A percentile compares a stretch with the other conserved stretches of the same genome.
phyloP scores from a whole-genome alignment of 2,888 invertebrate genomes.

The Craniophora ligustri region DNA sequence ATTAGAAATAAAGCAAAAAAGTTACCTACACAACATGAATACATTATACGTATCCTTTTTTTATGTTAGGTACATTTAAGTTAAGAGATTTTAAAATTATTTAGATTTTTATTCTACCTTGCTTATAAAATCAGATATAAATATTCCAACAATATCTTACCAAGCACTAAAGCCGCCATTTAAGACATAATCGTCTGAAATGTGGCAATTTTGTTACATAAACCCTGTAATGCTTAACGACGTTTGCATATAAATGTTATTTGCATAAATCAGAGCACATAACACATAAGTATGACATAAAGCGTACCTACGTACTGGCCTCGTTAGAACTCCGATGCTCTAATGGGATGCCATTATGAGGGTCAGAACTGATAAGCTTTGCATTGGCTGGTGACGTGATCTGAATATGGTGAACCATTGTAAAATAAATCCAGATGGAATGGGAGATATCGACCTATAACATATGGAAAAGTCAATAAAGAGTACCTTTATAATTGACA shows the following conservation, averaged over 20 bases:
- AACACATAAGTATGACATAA: slow-evolving; percentile 42
- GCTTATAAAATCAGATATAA: too few species aligned
- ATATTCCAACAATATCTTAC: not conserved
- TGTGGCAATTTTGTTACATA: slow-evolving; percentile 45
- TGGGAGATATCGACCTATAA: not conserved
- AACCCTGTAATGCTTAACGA: slow-evolving; percentile 29
- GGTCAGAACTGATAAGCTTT: slow-evolving; percentile 63
- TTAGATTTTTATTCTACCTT: too few species aligned
- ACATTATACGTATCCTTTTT: too few species aligned
- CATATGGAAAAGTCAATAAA: too few species aligned
- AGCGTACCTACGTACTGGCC: slow-evolving; percentile 45
- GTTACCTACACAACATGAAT: too few species aligned
- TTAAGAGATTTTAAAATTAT: too few species aligned
- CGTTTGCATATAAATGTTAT: slow-evolving; percentile 41
- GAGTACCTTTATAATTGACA: too few species aligned
- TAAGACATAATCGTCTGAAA: slow-evolving; percentile 36
- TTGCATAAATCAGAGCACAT: slow-evolving; percentile 40
- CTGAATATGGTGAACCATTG: slow-evolving; percentile 17
- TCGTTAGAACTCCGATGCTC: slow-evolving; percentile 59
- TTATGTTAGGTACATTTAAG: too few species aligned
- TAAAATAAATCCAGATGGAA: not conserved
- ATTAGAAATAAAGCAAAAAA: too few species aligned
- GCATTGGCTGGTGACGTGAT: slow-evolving; percentile 31
- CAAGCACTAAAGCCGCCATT: slow-evolving; percentile 39
- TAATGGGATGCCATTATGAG: slow-evolving; percentile 54